Evolutionary conservation across 2,888 invertebrate species (phyloP), one percentile per base, ranked within the genome.

Genomic region (Gisinianus flammeolus): DNA sequence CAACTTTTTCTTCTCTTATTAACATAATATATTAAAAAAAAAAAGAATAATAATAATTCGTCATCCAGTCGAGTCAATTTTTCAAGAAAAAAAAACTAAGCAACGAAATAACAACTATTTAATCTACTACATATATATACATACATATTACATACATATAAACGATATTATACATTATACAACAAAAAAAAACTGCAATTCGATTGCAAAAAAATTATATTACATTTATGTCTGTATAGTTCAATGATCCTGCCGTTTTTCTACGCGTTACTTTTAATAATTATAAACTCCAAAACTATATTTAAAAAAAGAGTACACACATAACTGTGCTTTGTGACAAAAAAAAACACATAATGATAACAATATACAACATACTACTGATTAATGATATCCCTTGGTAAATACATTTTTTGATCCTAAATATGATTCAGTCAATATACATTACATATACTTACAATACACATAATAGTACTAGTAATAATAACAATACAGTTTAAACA

Each of bases 181-280:
- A 52, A n/a, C n/a, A 26, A n/a, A 54, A 71, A 71, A 58, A 66
- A 30, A 24, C 33, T 28, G 54, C 54, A 54, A n/a, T 70, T 70
- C n/a, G 26, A 70, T 52, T 52, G 26, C 30, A 22, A 22, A 67
- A 16, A n/a, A 67, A 31, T 28, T 54, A 12, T 28, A 26, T 69
- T 69, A 24, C 44, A 24, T 33, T 22, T 33, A 74, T 44, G 74
- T 67, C 54, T 64, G 64, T 71, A 72, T 56, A 70, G 74, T 74
- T 74, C 74, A 74, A 74, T 74, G 74, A 74, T 74, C 74, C 74
- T 74, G 74, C 74, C 74, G 66, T 74, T 74, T 74, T 66, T 62
- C 52, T 69, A 69, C 69, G 69, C 52, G 52, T 52, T 44, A 52
- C 44, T 44, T 26, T 26, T 22, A 22, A 31, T 31, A 67, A 24